Conservation (phyloP, 2,888 invertebrate genomes). For the Erebia ligea region DNA sequence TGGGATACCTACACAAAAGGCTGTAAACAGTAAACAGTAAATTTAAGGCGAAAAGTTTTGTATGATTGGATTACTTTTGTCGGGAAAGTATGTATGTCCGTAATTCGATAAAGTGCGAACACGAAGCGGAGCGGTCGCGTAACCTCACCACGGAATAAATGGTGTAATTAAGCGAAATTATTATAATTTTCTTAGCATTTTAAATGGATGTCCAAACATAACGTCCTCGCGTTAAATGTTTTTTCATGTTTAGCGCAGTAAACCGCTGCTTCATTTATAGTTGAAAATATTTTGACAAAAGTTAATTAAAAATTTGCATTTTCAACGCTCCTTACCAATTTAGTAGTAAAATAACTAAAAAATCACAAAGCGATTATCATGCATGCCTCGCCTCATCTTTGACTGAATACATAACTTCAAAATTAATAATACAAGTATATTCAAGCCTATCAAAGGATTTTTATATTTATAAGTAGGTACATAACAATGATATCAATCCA, state of each 20-base stretch:
- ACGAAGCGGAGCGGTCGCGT: constrained; percentile 62
- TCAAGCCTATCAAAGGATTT: too few relatives aligned
- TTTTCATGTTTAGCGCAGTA: constrained; percentile 57
- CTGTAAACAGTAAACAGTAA: neutral
- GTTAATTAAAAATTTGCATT: constrained; percentile 28
- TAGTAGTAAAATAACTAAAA: neutral
- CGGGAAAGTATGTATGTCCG: constrained; percentile 18
- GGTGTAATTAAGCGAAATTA: constrained; percentile 81
- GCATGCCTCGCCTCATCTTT: too few relatives aligned
- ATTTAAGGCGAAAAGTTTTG: constrained; percentile 8
- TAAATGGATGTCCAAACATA: constrained; percentile 74
- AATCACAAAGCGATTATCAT: too few relatives aligned
- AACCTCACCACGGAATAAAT: constrained; percentile 73
- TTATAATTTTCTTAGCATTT: constrained; percentile 76
- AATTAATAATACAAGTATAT: too few relatives aligned
- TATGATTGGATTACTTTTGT: constrained; percentile 22
- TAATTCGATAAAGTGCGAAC: constrained; percentile 57
- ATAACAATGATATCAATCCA: too few relatives aligned
- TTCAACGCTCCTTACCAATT: neutral
- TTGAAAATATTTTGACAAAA: constrained; percentile 33
- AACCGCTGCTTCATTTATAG: constrained; percentile 44
- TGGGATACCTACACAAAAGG: constrained; percentile 5
- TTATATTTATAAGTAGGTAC: too few relatives aligned
- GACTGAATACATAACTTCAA: too few relatives aligned
- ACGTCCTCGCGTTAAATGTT: constrained; percentile 59